Base-by-base conservation (phyloP, 2,888 invertebrate genomes). In the Noctua janthe region DNA sequence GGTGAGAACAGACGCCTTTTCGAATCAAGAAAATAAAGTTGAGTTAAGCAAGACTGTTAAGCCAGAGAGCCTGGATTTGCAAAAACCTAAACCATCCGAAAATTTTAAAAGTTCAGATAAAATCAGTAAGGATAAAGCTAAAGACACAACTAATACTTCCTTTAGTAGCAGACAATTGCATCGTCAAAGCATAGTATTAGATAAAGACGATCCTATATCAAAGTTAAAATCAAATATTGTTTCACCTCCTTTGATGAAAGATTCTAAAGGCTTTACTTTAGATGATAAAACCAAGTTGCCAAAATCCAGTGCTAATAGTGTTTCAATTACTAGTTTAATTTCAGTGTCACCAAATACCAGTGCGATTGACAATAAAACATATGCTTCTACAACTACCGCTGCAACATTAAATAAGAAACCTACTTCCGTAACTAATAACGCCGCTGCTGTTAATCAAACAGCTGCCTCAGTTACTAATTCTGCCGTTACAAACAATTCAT, bases 131-230 rank as follows among this genome's bases (percentile, higher is more conserved):
- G 84, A 86, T 23, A 89, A 89, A 86, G 73, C 8, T 71, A 74
- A 71, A 47, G 81, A 86, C 82, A 84, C 74, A 73, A 59, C 80
- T 66, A 73, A 62, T 15, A 82, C 74, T 71, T 82, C 86, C n/a
- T 43, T 47, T 75, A 89, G 83, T 43, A 88, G 56, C 72, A 95
- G 93, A 88, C 92, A 92, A 83, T 86, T 94, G 84, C 93, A 93
- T 74, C 91, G 92, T 35, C 94, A 95, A 91, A 94, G 93, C 85
- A 91, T 90, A 76, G 80, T 91, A 59, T 84, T 89, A 73, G 91
- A 91, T 72, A 79, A 81, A 69, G 81, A 85, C 13, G 90, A 91
- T 74, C 64, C 81, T 71, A 70, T 51, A 17, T n/a, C 77, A 43
- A 88, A 90, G 79, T 54, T 73, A 43, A 85, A 86, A 71, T 35